Conservation (phyloP, 2,888 invertebrate species). For the Hipparchia sbordonii region DNA sequence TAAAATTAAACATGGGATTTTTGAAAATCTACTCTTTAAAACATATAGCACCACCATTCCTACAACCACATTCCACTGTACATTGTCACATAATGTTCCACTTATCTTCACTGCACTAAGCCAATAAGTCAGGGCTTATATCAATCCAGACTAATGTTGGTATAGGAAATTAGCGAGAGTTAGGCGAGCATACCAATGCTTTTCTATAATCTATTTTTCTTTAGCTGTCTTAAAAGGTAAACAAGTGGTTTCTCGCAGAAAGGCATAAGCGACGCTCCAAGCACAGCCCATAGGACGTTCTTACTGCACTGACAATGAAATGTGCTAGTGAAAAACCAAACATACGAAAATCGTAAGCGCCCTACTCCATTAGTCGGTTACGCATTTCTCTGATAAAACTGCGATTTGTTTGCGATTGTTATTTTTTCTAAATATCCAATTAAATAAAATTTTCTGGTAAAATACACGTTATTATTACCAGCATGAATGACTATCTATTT, state of each 20-base stretch:
- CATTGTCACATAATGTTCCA: conserved; percentile 22
- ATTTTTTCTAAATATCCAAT: no score
- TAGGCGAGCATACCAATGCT: background rate
- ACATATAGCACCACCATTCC: conserved; percentile 76
- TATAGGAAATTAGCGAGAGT: conserved; percentile 26
- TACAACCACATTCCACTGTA: conserved; percentile 57
- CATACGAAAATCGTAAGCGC: no score
- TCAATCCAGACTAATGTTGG: conserved; percentile 24
- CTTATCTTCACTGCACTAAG: conserved; percentile 29
- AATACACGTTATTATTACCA: no score
- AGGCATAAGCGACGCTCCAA: no score
- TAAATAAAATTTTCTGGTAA: no score
- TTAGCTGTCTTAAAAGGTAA: background rate
- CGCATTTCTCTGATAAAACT: no score
- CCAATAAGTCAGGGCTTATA: background rate
- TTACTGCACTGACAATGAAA: no score
- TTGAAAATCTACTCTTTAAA: conserved; percentile 47
- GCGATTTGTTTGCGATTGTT: no score
- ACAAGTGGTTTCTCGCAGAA: background rate
- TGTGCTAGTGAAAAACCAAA: no score
- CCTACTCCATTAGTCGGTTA: no score
- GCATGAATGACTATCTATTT: no score
- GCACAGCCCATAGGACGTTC: no score
- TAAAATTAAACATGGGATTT: conserved; percentile 30
- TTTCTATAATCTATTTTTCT: background rate